Base-by-base conservation (phyloP, 2,113 vertebrate species). In the Pimephales promelas region DNA sequence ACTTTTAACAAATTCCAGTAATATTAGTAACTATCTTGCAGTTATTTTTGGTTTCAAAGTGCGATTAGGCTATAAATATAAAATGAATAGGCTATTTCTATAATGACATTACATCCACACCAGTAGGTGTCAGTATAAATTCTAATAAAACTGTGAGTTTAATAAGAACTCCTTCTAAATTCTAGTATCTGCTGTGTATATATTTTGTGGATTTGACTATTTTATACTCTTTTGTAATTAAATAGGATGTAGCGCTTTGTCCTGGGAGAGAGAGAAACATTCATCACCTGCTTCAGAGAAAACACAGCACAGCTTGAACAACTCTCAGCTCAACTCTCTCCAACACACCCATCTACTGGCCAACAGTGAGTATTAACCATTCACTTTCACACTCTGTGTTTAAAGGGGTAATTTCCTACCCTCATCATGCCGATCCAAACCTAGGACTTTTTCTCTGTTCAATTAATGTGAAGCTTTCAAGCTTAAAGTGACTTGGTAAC, bases 191-290 rank as follows among this genome's bases (percentile, higher is more conserved):
- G 14, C 47, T 49, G 47, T 47, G 45, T 47, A 47, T 47, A 13
- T 47, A 47, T 54, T 7, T 20, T 54, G 18, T 54, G 47, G 4
- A 52, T 72, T 71, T 71, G 5, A 14, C 40, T 47, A 9, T 28
- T 49, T 82, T 49, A n/a, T 24, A n/a, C 83, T 64, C 31, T 76
- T 57, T 14, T 28, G 2, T n/a, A 6, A 90, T 87, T 94, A 24
- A 45, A 75, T 89, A 96, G 94, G 95, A 90, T 94, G 92, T 83
- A 95, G 92, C 79, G 93, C 94, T 88, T 94, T 93, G 16, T 94
- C 93, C 28, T 96, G 95, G 95, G 95, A 95, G 76, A 96, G 95
- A 36, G 94, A 95, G 80, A 95, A 95, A 86, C 92, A 94, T 5
- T 94, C 95, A 84, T 94, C 94, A 86, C 94, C 94, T 64, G 91